These are phyloP conservation scores for Sinocyclocheilus anshuiensis DNA, from an alignment of 2,113 vertebrate species.

Conservation along the genomic window DNA sequence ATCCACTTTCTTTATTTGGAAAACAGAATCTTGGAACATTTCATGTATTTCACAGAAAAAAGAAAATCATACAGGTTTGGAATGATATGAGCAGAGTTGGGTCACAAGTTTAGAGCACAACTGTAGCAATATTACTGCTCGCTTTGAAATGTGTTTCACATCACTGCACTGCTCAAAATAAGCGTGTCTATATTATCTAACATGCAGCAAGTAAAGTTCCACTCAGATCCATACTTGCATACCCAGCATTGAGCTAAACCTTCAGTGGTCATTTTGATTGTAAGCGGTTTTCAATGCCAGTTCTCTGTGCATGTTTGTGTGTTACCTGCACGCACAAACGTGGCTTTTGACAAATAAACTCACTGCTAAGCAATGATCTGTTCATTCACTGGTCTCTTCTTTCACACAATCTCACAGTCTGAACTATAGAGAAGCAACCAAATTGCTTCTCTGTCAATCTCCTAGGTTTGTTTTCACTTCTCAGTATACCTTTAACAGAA, in stretches of 20 bases:
- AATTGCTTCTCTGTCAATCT: neutral
- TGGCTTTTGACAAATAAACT: constrained; percentile 91
- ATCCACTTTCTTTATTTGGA: neutral
- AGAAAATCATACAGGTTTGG: neutral
- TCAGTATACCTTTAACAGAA: neutral
- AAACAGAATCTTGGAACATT: neutral
- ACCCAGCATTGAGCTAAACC: constrained; percentile 64
- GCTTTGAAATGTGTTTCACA: neutral
- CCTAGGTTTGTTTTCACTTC: neutral
- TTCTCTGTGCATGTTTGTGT: constrained; percentile 71
- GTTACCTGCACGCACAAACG: constrained; percentile 71
- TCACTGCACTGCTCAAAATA: constrained; percentile 12
- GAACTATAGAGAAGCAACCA: neutral
- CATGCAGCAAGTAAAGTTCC: constrained; percentile 42
- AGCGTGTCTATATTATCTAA: constrained; percentile 34
- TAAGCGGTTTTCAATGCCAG: constrained; percentile 69
- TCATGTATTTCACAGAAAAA: neutral
- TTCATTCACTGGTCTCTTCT: constrained; percentile 56
- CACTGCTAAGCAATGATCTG: constrained; percentile 73
- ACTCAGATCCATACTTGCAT: constrained; percentile 30
- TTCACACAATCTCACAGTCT: neutral
- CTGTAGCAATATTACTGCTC: neutral
- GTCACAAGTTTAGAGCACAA: neutral
- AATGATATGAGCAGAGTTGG: neutral
- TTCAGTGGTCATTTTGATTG: constrained; percentile 74